Percentiles rank a stretch among this genome's conserved stretches.
phyloP scores from a whole-genome alignment of 2,113 vertebrate genomes.

The Serranochromis macrocephalus region DNA sequence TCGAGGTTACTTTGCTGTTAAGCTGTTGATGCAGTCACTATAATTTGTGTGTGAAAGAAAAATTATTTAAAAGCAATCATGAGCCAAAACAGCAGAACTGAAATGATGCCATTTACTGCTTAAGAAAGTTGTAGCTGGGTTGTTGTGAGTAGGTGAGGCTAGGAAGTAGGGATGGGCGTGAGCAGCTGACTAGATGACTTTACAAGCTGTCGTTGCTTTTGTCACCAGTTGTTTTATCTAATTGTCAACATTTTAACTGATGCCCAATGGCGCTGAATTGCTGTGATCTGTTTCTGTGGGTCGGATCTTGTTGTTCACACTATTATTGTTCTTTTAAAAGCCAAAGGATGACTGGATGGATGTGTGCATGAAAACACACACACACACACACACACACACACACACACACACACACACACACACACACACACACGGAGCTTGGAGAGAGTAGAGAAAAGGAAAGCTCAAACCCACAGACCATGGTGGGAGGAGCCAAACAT shows the following conservation, averaged over 20 bases:
- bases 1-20: background rate
- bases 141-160: background rate
- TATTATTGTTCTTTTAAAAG: background rate
- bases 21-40: background rate
- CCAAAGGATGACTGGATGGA: background rate
- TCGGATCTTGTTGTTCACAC: background rate
- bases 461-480: background rate
- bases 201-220: background rate
- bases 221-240: background rate
- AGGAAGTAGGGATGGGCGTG: background rate
- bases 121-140: background rate
- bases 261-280: rapidly evolving
- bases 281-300: background rate
- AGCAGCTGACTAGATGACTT: background rate
- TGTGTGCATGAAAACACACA: background rate
- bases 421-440: background rate
- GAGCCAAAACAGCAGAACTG: background rate
- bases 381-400: background rate
- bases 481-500: background rate
- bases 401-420: background rate
- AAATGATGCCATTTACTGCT: background rate
- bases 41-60: background rate
- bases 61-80: background rate
- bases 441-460: background rate
- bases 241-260: background rate